Percentiles rank a stretch among this genome's conserved stretches.
phyloP scores from a whole-genome alignment of 2,113 vertebrate genomes.

The Hystrix cristata region DNA sequence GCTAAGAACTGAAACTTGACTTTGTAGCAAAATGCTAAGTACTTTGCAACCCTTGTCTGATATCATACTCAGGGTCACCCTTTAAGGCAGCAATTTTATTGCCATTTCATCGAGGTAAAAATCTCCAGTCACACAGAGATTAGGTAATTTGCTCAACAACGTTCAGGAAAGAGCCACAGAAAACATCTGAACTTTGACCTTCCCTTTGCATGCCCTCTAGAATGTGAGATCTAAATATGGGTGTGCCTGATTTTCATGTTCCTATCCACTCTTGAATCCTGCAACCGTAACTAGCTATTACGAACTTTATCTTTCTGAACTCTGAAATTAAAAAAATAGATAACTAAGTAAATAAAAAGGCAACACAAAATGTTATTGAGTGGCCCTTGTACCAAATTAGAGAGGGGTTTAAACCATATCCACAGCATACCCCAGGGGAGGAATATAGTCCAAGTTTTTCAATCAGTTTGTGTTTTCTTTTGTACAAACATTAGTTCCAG shows the following conservation, averaged over 20 bases:
- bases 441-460: neutral
- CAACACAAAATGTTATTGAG: neutral
- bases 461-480: neutral
- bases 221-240: neutral
- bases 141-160: neutral
- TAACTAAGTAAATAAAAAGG: neutral
- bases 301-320: neutral
- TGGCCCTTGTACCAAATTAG: neutral
- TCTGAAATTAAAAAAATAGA: neutral
- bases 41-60: neutral
- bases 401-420: neutral
- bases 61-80: neutral
- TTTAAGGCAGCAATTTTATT: neutral
- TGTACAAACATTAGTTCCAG: neutral
- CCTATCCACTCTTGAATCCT: too few relatives aligned
- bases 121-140: neutral
- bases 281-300: neutral
- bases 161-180: neutral
- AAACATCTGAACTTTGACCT: neutral
- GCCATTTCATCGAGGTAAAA: neutral
- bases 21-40: neutral
- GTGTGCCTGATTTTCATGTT: neutral
- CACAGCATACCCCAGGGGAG: too few relatives aligned
- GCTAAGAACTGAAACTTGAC: neutral
- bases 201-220: neutral